Conservation (phyloP, 2,888 invertebrate genomes). For the Listrodromus nycthemerus region DNA sequence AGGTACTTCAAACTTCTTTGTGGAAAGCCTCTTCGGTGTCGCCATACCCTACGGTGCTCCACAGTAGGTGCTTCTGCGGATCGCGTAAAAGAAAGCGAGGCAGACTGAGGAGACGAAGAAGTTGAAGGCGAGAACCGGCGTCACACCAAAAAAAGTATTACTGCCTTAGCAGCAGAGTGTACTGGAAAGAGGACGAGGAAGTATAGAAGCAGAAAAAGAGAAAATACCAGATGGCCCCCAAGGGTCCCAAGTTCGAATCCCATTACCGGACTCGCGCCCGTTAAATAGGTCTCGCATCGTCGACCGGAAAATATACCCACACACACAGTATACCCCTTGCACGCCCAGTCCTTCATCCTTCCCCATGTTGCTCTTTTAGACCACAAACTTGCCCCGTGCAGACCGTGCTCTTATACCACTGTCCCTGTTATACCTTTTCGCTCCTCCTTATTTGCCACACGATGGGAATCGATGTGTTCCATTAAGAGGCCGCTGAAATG, state of each 20-base stretch:
- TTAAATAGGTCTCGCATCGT: conserved; percentile 85
- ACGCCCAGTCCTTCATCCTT: conserved; percentile 50
- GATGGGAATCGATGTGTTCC: conserved; percentile 82
- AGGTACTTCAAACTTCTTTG: conserved; percentile 26
- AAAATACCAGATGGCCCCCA: conserved; percentile 82
- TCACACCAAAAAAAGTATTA: conserved; percentile 35
- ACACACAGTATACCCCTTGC: conserved; percentile 58
- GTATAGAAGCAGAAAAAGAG: conserved; percentile 62
- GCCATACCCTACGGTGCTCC: conserved; percentile 23
- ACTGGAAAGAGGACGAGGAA: conserved; percentile 71
- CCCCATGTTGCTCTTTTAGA: conserved; percentile 29
- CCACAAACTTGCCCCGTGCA: conserved; percentile 21
- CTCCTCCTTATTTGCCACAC: conserved; percentile 78
- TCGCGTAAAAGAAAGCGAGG: conserved; percentile 1
- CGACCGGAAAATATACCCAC: conserved; percentile 84
- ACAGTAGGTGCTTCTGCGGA: conserved; percentile 13
- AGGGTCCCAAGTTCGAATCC: conserved; percentile 83
- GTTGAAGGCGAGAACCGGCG: conserved; percentile 37
- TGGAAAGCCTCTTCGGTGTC: conserved; percentile 28
- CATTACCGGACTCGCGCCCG: conserved; percentile 85
- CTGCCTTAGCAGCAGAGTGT: conserved; percentile 37
- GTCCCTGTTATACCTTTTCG: conserved; percentile 66
- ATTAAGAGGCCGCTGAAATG: conserved; percentile 76
- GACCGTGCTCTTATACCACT: conserved; percentile 46
- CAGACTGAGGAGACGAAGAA: conserved; percentile 28